phyloP scores from a whole-genome alignment of 2,113 vertebrate genomes.

The Morone chrysops region DNA sequence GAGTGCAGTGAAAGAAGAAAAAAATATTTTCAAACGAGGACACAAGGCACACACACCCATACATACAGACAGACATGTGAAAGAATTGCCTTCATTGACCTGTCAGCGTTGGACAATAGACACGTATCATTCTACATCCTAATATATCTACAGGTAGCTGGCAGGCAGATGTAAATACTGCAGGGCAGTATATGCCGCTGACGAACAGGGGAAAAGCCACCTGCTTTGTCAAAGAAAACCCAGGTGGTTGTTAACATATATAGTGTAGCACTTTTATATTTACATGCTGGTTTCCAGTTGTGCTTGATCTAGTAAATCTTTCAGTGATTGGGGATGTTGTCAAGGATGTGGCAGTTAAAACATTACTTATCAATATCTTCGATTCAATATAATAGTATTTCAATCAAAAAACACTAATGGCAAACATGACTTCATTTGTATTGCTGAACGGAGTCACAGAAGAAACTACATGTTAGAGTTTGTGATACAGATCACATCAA shows the following conservation, averaged over 20 bases:
- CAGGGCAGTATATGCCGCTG: background rate
- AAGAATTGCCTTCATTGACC: background rate
- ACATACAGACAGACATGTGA: background rate
- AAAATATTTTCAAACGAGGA: slow-evolving; percentile 22
- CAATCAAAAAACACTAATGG: background rate
- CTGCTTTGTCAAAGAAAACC: background rate
- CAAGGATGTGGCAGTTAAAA: background rate
- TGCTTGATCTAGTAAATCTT: background rate
- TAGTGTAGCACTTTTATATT: background rate
- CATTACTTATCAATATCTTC: background rate
- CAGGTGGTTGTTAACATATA: background rate
- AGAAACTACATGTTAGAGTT: background rate
- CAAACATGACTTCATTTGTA: background rate
- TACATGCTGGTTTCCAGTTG: background rate
- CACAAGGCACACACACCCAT: background rate
- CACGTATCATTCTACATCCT: slow-evolving; percentile 2
- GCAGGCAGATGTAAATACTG: background rate
- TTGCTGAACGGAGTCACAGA: background rate
- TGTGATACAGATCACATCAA: background rate
- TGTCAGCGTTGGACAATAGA: slow-evolving; percentile 18
- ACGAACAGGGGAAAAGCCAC: background rate
- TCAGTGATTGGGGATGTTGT: background rate
- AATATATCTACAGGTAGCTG: background rate
- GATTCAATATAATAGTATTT: background rate
- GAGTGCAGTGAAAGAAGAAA: slow-evolving; percentile 18